Base-by-base conservation (phyloP, 2,888 invertebrate species). In the Cloeon dipterum region DNA sequence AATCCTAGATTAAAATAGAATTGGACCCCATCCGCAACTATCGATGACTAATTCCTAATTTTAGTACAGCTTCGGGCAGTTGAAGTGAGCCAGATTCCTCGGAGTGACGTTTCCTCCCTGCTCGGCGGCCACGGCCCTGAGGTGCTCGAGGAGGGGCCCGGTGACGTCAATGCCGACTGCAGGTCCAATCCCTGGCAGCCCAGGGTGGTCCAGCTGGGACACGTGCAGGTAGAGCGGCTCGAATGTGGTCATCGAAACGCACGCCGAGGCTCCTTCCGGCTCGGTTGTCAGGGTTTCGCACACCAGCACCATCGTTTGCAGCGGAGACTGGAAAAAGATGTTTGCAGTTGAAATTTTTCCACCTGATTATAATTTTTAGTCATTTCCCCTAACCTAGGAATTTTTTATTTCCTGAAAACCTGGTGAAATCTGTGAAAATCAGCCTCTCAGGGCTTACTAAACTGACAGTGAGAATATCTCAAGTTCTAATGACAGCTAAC, bases 211-310 rank as follows among this genome's bases (percentile, higher is more conserved):
- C 43, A 20, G 42, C 41, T 23, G 21, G 29, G 41, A 39, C 25
- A 43, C 32, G 8, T 73, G 62, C 14, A 41, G 42, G 39, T 50
- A 51, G 13, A 50, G 35, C 25, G 58, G 58, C 35, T 69, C 54
- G 47, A 79, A 78, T 20, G 68, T 61, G 19, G 65, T 57, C 3
- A 70, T 54, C 0, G 75, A 67, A 29, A 86, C 71, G 46, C 74
- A 70, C 0, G 79, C 72, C 0, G 76, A 72, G 0, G 81, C 82
- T 2, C 85, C 85, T 40, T 83, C 83, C 0, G 82, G 76, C 49
- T 85, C 83, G 42, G 75, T 72, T 1, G 82, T 81, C 36, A 83
- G 58, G 1, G 81, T 64, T 51, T 85, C 81, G 52, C 85, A 86
- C 16, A 83, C 61, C 42, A 76, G 61, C 32, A 71, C 69, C 78